A percentile compares a stretch with the other conserved stretches of the same genome.
Conservation (phyloP, 2,888 invertebrate genomes). For the Tenthredo amoena region DNA sequence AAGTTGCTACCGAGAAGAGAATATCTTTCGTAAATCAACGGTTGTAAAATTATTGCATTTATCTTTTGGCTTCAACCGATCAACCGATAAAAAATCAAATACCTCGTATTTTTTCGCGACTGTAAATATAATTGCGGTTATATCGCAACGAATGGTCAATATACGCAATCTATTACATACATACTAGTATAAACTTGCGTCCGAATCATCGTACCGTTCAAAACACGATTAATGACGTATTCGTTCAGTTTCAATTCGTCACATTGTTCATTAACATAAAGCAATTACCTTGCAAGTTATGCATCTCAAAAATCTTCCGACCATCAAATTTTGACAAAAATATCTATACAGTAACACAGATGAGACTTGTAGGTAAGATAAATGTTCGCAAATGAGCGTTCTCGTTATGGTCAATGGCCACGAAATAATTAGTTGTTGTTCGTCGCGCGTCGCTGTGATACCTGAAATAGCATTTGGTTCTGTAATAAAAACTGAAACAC, state of each 20-base stretch:
- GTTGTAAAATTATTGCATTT: constrained; percentile 41
- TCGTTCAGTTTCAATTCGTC: neutral
- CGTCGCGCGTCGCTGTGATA: neutral
- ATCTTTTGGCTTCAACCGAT: neutral
- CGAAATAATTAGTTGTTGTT: constrained; percentile 20
- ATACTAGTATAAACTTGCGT: neutral
- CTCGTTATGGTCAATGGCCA: constrained; percentile 32
- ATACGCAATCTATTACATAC: neutral
- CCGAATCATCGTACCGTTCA: neutral
- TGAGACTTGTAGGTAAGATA: neutral
- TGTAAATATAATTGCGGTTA: constrained; percentile 3
- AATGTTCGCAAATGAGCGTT: neutral
- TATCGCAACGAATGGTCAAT: neutral
- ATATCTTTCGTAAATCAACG: constrained; percentile 31
- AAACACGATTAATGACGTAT: neutral
- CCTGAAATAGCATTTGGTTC: constrained; percentile 2
- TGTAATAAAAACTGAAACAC: neutral
- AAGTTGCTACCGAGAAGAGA: constrained; percentile 20
- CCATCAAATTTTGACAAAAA: neutral
- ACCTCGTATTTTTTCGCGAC: neutral
- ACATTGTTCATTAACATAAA: neutral
- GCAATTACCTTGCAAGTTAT: neutral
- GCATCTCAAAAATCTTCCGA: neutral
- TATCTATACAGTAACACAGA: neutral
- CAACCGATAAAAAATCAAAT: constrained; percentile 16